Evolutionary conservation across 2,888 invertebrate species (phyloP).

Genomic region (Tenthredo scrophulariae): DNA sequence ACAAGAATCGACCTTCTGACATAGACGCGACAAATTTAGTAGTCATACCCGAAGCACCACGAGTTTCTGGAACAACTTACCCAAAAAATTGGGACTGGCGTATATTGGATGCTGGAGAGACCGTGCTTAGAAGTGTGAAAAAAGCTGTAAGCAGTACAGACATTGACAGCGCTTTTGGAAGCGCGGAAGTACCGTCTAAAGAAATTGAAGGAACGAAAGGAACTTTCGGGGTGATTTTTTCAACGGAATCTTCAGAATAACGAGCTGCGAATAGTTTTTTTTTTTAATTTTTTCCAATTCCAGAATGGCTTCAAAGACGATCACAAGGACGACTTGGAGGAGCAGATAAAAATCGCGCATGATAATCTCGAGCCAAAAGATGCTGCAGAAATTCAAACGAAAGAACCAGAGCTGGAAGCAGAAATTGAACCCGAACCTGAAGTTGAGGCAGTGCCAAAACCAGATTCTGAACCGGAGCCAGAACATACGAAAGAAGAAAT

Average conservation of each 20-base stretch:
- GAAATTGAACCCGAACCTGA: conserved; percentile 57
- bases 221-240: conserved; percentile 47
- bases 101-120: conserved; percentile 80
- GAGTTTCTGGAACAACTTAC: conserved; percentile 86
- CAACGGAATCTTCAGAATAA: neutral
- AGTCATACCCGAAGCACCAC: conserved; percentile 89
- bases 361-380: conserved; percentile 62
- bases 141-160: conserved; percentile 78
- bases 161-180: conserved; percentile 74
- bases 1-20: conserved; percentile 87
- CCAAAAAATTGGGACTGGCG: conserved; percentile 88
- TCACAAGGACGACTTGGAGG: conserved; percentile 64
- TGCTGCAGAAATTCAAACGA: conserved; percentile 51
- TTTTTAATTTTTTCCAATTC: conserved; percentile 34
- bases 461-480: conserved; percentile 51
- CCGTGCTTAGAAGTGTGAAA: conserved; percentile 78
- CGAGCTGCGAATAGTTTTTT: neutral
- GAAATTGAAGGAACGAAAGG: conserved; percentile 65
- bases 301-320: conserved; percentile 60
- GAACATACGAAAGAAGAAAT: conserved; percentile 57
- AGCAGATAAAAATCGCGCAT: conserved; percentile 68
- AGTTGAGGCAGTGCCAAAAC: conserved; percentile 45
- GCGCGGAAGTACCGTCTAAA: conserved; percentile 66
- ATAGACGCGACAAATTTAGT: conserved; percentile 87
- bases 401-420: conserved; percentile 47